Conservation (phyloP, 1,140 invertebrate species). For the Ceratina australensis region DNA sequence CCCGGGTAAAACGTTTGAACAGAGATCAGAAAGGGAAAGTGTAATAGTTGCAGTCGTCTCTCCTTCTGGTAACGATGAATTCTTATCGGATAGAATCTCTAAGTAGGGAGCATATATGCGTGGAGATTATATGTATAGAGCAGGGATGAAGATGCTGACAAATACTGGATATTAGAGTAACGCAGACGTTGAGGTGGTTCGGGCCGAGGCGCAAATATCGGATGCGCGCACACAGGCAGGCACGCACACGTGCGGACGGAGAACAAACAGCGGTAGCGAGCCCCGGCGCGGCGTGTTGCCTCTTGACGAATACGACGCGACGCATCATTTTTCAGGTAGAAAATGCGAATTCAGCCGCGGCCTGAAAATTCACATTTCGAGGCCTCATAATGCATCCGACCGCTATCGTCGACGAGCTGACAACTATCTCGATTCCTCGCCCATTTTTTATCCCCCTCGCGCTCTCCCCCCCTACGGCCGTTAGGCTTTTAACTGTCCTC, state of each 20-base stretch:
- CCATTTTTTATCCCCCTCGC: not conserved
- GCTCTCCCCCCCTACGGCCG: not conserved
- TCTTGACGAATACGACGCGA: constrained; percentile 17
- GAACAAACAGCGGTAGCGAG: constrained; percentile 32
- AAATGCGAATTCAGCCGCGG: constrained; percentile 54
- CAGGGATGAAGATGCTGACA: constrained; percentile 19
- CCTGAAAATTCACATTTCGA: constrained; percentile 53
- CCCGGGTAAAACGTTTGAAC: no score
- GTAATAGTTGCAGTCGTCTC: no score
- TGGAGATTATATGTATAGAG: not conserved
- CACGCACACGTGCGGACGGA: constrained; percentile 1
- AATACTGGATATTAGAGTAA: not conserved
- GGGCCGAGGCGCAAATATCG: constrained; percentile 13
- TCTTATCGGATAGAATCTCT: no score
- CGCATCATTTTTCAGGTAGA: constrained; percentile 53
- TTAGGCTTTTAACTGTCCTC: not conserved
- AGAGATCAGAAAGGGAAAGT: no score
- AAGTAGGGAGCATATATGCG: no score
- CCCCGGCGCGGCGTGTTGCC: no score
- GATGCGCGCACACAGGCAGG: no score
- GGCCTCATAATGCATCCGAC: constrained; percentile 52
- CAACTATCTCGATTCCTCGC: constrained; percentile 51
- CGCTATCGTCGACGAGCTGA: constrained; percentile 39
- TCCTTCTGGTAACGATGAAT: no score
- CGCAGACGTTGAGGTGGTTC: no score